Conservation (phyloP, 2,888 invertebrate species). For the Smittia sp. region DNA sequence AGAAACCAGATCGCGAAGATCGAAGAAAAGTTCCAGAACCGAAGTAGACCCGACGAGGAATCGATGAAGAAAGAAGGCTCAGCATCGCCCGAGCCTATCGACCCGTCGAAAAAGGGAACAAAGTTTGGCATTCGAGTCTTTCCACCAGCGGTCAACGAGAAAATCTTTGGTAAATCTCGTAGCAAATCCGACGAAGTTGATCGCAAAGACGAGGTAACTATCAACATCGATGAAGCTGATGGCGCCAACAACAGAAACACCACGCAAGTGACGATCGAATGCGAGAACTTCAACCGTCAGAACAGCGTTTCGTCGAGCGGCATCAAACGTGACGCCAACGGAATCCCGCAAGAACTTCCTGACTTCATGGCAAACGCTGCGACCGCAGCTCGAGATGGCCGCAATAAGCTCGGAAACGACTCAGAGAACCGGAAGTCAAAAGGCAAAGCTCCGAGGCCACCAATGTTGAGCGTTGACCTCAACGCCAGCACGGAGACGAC, state of each 20-base stretch:
- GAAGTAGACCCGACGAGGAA: constrained; percentile 52
- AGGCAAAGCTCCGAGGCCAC: constrained; percentile 70
- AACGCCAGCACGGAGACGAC: constrained; percentile 41
- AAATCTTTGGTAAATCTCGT: constrained; percentile 51
- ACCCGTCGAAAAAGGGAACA: constrained; percentile 55
- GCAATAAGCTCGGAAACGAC: constrained; percentile 56
- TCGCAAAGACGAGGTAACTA: constrained; percentile 47
- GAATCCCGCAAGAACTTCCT: constrained; percentile 69
- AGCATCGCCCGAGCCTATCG: constrained; percentile 54
- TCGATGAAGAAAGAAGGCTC: constrained; percentile 54
- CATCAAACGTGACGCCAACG: constrained; percentile 60
- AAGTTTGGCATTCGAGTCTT: constrained; percentile 70
- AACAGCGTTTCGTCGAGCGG: constrained; percentile 59
- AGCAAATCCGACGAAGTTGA: constrained; percentile 52
- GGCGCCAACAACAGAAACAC: not conserved
- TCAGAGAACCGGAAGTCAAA: constrained; percentile 59
- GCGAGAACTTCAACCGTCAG: constrained; percentile 52
- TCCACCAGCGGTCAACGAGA: constrained; percentile 59
- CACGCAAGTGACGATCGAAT: constrained; percentile 31
- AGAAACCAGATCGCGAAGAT: constrained; percentile 42
- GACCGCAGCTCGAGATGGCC: constrained; percentile 65
- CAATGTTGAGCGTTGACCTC: constrained; percentile 38
- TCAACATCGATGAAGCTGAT: constrained; percentile 34
- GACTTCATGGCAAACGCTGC: constrained; percentile 71
- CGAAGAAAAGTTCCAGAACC: constrained; percentile 43